These are phyloP conservation scores for Diplogasteroides magnus DNA, from an alignment of 1,140 invertebrate species.

Conservation along the genomic window DNA sequence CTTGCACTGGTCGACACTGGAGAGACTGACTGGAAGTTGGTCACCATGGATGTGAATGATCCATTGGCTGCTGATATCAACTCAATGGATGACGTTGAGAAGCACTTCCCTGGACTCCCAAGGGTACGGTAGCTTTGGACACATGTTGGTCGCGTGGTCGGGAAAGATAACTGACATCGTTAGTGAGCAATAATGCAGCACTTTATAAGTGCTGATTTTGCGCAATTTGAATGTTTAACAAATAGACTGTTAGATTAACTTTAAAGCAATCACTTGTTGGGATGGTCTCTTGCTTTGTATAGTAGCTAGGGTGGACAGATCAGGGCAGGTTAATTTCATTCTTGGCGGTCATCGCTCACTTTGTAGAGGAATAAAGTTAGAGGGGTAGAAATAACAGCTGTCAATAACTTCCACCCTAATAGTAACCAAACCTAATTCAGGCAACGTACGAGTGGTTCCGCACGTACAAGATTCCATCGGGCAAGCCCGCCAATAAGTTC, in stretches of 20 bases:
- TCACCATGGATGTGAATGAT: constrained; percentile 86
- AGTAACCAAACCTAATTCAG: too few species aligned
- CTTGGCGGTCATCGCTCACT: too few species aligned
- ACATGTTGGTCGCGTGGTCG: background rate
- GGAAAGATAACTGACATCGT: background rate
- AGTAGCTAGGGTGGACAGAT: too few species aligned
- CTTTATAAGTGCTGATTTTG: too few species aligned
- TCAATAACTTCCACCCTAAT: constrained; percentile 1
- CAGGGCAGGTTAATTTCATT: too few species aligned
- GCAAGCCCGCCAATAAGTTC: constrained; percentile 90
- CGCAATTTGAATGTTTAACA: too few species aligned
- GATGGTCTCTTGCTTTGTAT: background rate
- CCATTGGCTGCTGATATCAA: constrained; percentile 77
- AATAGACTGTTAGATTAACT: too few species aligned
- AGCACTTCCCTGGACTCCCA: constrained; percentile 82
- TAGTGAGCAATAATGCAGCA: background rate
- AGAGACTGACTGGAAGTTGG: constrained; percentile 97
- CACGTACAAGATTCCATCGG: constrained; percentile 97
- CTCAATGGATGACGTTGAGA: constrained; percentile 80
- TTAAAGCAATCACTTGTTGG: too few species aligned
- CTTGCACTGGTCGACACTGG: constrained; percentile 91
- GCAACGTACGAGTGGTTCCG: constrained; percentile 97
- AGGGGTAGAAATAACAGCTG: too few species aligned
- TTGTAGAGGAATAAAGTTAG: background rate
- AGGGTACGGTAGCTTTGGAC: constrained; percentile 58